Evolutionary conservation across 2,888 invertebrate species (phyloP), one percentile per base, ranked within the genome.

Genomic region (Onchidella celtica): DNA sequence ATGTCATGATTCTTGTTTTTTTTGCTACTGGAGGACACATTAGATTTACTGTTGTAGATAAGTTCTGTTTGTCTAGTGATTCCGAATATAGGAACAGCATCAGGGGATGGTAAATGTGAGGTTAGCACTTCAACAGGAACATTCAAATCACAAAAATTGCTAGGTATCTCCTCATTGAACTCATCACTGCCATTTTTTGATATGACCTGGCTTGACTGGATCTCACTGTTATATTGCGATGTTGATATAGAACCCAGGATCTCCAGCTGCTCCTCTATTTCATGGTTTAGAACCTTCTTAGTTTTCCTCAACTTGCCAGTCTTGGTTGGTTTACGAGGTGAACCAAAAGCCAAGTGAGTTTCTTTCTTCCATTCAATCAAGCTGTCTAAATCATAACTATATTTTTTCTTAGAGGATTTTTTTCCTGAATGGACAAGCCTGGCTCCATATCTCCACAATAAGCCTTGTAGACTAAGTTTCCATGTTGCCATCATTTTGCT

Each of bases 341-440:
- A 4, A 4, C 81, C 81, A 81, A 81, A 81, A 24, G 29, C 40
- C 27, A 32, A 27, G 4, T 29, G 14, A 21, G 76, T 81, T 29
- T 81, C 70, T n/a, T 76, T 76, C 36, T 76, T 81, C 81, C 81
- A 81, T 59, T 75, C 36, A 17, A 81, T 59, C 38, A 81, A 38
- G 14, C 66, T 69, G 34, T 74, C 57, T 11, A 81, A 61, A 34
- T 81, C 47, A 69, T 75, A 81, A 36, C 32, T 61, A 61, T 80
- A 80, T 14, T 75, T 27, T 57, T 81, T 81, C 47, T 47, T 81
- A 11, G 2, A n/a, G 3, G 17, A 34, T 34, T 4, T 14, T 57
- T 27, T 59, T 32, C 59, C 61, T 27, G 27, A 61, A 34, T 73
- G 73, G n/a, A 61, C 14, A 9, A 61, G 36, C 24, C 36, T 40